Base-by-base conservation (phyloP, 2,113 vertebrate species). In the Kryptolebias marmoratus region DNA sequence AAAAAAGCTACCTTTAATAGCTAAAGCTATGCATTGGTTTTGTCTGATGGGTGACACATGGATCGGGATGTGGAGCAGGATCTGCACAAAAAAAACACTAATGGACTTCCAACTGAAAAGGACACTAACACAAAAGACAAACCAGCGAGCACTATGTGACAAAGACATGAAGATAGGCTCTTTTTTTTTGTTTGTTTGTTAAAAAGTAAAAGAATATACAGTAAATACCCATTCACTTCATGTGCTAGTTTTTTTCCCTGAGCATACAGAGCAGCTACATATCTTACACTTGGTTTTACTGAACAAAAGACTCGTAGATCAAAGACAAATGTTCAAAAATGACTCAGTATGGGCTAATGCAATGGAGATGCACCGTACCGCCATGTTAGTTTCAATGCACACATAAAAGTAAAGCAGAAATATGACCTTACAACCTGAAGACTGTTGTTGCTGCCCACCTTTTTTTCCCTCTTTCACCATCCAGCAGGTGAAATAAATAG, bases 31-130 rank as follows among this genome's bases (percentile, higher is more conserved):
- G 74, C 66, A 75, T 83, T 68, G 44, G 64, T 32, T 68, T 62
- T 49, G 65, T 39, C 75, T 39, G 72, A 65, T 52, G 70, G 49
- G 58, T 45, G 59, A 65, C n/a, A 89, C 87, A 90, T 82, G 86
- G 80, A 18, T 86, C 82, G 68, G 58, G 90, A 89, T 86, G 65
- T 90, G 84, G 84, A 83, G 72, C 86, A 81, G 71, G 53, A 71
- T 27, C 64, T 27, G 32, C 70, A 88, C 83, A 83, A 87, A 89
- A 79, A 83, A 87, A 89, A 79, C 71, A 28, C 69, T 86, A 81
- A 85, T 85, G 81, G 87, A 82, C 36, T 1, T 53, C 68, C 68
- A 50, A 62, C 39, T 72, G 64, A 82, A 73, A 53, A 68, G 61
- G 71, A 66, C 1, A 4, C 61, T 44, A 30, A 32, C 50, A 39